Percentiles rank a stretch among this genome's conserved stretches.
These are phyloP conservation scores for Melanocharis versteri DNA, from an alignment of 2,113 vertebrate genomes.

Conservation along the genomic window DNA sequence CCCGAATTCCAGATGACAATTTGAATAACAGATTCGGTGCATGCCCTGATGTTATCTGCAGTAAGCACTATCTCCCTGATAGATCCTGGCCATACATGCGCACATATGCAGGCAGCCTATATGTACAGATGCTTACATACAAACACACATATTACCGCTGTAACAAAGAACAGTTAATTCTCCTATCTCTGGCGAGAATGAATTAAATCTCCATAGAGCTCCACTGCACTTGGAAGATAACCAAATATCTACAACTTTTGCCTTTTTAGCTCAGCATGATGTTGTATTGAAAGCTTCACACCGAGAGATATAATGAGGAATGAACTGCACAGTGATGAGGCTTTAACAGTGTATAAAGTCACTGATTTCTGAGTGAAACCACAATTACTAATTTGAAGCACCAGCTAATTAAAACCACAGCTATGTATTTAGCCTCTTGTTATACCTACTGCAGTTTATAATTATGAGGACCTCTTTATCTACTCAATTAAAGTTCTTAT, in stretches of 20 bases:
- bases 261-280: constrained; percentile 72
- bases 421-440: constrained; percentile 88
- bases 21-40: constrained; percentile 54
- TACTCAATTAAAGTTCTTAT: constrained; percentile 79
- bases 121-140: not conserved
- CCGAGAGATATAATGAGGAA: constrained; percentile 76
- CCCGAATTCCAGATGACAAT: constrained; percentile 66
- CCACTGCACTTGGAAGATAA: constrained; percentile 78
- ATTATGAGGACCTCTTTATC: constrained; percentile 84
- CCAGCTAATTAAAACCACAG: constrained; percentile 87
- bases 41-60: constrained; percentile 47
- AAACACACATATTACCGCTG: not conserved
- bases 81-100: not conserved
- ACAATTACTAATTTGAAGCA: constrained; percentile 88
- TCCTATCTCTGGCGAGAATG: constrained; percentile 67
- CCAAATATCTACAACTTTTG: constrained; percentile 73
- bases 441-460: constrained; percentile 85
- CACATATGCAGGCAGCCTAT: not conserved
- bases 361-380: constrained; percentile 83
- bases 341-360: constrained; percentile 76
- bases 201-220: constrained; percentile 77
- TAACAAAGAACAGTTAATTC: constrained; percentile 67
- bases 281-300: constrained; percentile 76
- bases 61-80: constrained; percentile 19
- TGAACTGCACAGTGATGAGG: constrained; percentile 75